A percentile compares a stretch with the other conserved stretches of the same genome.
These are phyloP conservation scores for Drosophila parthenogenetica DNA, from an alignment of 2,888 invertebrate species.

Conservation along the genomic window DNA sequence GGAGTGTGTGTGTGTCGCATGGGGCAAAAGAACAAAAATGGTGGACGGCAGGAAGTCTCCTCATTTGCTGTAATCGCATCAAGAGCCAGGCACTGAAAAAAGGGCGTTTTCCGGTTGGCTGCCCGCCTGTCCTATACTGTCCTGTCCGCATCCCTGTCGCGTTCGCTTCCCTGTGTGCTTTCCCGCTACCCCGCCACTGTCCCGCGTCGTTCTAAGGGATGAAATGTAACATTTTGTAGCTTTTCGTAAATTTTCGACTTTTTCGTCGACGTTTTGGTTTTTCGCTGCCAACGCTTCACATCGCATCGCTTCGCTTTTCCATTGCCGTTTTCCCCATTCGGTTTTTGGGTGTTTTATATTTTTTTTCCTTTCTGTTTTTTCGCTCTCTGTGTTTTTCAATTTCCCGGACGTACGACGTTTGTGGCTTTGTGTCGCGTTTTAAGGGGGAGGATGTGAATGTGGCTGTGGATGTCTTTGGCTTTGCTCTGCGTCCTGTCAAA, in stretches of 20 bases:
- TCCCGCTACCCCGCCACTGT: conserved; percentile 7
- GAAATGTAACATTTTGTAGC: conserved; percentile 82
- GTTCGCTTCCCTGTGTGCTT: background rate
- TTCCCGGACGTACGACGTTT: conserved; percentile 47
- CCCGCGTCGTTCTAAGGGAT: conserved; percentile 57
- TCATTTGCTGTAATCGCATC: conserved; percentile 82
- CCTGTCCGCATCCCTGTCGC: conserved; percentile 1
- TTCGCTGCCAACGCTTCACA: conserved; percentile 43
- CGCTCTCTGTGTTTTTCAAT: conserved; percentile 45
- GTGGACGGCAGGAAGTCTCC: conserved; percentile 80
- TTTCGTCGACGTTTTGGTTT: conserved; percentile 74
- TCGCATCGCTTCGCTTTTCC: conserved; percentile 33
- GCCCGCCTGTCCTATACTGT: conserved; percentile 60
- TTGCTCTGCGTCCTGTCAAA: conserved; percentile 78
- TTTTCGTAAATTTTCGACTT: conserved; percentile 82
- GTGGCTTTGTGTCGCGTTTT: conserved; percentile 49
- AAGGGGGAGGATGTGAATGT: conserved; percentile 25
- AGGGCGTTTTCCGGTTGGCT: conserved; percentile 84
- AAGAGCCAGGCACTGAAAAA: conserved; percentile 71
- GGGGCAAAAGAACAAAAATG: conserved; percentile 64
- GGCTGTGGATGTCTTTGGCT: conserved; percentile 79
- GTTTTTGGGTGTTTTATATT: conserved; percentile 28
- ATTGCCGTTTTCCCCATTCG: conserved; percentile 55
- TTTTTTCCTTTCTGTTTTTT: conserved; percentile 16
- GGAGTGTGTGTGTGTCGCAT: conserved; percentile 38